phyloP scores from a whole-genome alignment of 1,140 invertebrate species.

The Homarus americanus region DNA sequence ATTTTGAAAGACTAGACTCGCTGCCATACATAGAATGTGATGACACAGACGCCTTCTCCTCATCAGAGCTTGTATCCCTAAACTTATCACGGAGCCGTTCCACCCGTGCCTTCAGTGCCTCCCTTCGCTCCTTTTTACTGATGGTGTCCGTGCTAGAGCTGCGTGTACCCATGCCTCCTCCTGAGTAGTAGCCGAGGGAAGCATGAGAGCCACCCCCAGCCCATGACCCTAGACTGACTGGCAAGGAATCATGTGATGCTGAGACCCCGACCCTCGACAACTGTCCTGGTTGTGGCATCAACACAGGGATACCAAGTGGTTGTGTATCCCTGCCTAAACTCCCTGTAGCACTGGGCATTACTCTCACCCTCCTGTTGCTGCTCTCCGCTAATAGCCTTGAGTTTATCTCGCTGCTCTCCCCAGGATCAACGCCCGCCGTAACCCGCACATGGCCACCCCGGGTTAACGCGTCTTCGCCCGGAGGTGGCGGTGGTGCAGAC shows the following conservation, averaged over 20 bases:
- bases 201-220: conserved; percentile 36
- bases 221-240: conserved; percentile 61
- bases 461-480: not conserved
- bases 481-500: conserved; percentile 30
- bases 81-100: conserved; percentile 83
- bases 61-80: conserved; percentile 83
- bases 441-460: not conserved
- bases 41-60: conserved; percentile 82
- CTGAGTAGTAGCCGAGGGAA: conserved; percentile 37
- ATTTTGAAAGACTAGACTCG: conserved; percentile 81
- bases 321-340: conserved; percentile 49
- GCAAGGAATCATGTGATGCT: conserved; percentile 70
- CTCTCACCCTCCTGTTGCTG: conserved; percentile 34
- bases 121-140: conserved; percentile 78
- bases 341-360: conserved; percentile 7
- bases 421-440: not conserved
- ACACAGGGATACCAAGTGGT: conserved; percentile 65
- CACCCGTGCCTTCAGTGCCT: conserved; percentile 83
- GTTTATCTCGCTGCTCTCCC: not conserved
- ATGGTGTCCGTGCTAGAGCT: conserved; percentile 73
- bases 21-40: conserved; percentile 84
- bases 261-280: conserved; percentile 60
- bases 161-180: conserved; percentile 63
- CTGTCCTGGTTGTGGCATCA: conserved; percentile 51
- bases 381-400: not conserved